phyloP scores from a whole-genome alignment of 2,888 invertebrate genomes.

The Prosapia bicincta region DNA sequence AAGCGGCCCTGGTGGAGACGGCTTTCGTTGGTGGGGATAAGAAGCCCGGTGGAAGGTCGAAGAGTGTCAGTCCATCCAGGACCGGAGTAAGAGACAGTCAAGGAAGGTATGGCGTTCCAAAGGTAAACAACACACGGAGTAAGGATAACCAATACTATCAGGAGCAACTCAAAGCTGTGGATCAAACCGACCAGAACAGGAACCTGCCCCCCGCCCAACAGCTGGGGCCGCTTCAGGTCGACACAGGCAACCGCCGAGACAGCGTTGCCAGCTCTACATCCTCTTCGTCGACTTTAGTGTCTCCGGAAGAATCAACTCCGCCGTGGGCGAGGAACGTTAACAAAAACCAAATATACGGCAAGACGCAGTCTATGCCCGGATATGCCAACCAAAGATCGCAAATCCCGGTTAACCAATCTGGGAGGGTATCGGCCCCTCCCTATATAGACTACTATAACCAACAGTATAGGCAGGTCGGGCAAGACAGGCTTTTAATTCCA shows the following conservation, averaged over 20 bases:
- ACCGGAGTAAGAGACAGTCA: not conserved
- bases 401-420: slow-evolving; percentile 17
- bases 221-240: slow-evolving; percentile 21
- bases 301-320: slow-evolving; percentile 16
- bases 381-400: slow-evolving; percentile 25
- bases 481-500: slow-evolving; percentile 38
- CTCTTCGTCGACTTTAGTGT: slow-evolving; percentile 24
- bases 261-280: slow-evolving; percentile 28
- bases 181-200: slow-evolving; percentile 14
- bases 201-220: slow-evolving; percentile 11
- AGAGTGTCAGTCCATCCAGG: slow-evolving; percentile 32
- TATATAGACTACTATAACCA: slow-evolving; percentile 15
- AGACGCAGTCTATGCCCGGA: slow-evolving; percentile 20
- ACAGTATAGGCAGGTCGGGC: slow-evolving; percentile 30
- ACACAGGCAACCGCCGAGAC: slow-evolving; percentile 17
- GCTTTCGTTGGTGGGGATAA: slow-evolving; percentile 31
- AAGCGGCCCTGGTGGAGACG: slow-evolving; percentile 30
- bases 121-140: not conserved
- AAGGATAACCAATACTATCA: not conserved
- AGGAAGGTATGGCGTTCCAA: slow-evolving; percentile 22
- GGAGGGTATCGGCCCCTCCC: slow-evolving; percentile 28
- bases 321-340: slow-evolving; percentile 20
- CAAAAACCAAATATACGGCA: slow-evolving; percentile 18
- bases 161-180: not conserved
- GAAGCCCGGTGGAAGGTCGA: slow-evolving; percentile 21